A percentile compares a stretch with the other conserved stretches of the same genome.
Evolutionary conservation across 1,140 invertebrate genomes (phyloP).

Genomic region (Drosophila suzukii): DNA sequence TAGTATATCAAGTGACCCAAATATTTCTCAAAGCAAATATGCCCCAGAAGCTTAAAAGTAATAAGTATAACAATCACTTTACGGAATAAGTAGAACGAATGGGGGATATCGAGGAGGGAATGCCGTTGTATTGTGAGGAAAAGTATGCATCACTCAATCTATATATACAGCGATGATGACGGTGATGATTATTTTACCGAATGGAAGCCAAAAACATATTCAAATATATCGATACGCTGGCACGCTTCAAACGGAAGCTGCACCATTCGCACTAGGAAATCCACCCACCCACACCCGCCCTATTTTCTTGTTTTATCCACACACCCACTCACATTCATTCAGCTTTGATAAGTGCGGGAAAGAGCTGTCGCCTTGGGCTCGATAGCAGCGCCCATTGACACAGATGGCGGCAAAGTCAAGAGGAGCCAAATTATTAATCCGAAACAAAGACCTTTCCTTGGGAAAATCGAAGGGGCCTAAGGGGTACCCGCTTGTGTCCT

Average conservation of each 20-base stretch:
- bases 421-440: constrained; percentile 64
- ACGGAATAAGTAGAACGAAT: not conserved
- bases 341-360: constrained; percentile 59
- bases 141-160: constrained; percentile 39
- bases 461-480: constrained; percentile 9
- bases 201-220: constrained; percentile 25
- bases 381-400: constrained; percentile 65
- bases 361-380: constrained; percentile 68
- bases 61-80: not conserved
- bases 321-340: constrained; percentile 12
- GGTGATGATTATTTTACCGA: constrained; percentile 3
- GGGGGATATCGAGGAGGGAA: not conserved
- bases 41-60: not conserved
- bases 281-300: constrained; percentile 1
- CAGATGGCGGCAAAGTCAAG: constrained; percentile 68
- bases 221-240: constrained; percentile 22
- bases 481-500: not conserved
- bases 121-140: constrained; percentile 26
- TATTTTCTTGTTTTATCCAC: constrained; percentile 26
- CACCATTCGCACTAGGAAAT: constrained; percentile 7
- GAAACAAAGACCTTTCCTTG: constrained; percentile 58
- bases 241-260: constrained; percentile 42
- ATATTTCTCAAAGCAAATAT: not conserved
- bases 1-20: too few relatives aligned
- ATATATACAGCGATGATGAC: constrained; percentile 21